Evolutionary conservation across 2,888 invertebrate genomes (phyloP).

Genomic region (Macrosoma leucophasiata): DNA sequence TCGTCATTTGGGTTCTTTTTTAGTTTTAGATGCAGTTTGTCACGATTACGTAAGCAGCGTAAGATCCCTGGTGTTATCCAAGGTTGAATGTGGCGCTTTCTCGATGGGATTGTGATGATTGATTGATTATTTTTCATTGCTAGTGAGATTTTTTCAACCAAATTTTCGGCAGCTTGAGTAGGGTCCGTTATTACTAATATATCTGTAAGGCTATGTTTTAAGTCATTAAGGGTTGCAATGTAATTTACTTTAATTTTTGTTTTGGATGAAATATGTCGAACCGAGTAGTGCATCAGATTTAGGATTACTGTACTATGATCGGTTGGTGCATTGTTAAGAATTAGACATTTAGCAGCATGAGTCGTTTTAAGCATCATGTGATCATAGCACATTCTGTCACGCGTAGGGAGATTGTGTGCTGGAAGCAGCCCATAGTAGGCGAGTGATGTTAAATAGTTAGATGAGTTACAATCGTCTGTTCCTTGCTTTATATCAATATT

Average conservation of each 20-base stretch:
- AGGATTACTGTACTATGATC: conserved; percentile 7
- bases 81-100: neutral
- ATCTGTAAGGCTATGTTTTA: no score
- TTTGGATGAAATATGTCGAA: no score
- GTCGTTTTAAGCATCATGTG: conserved; percentile 20
- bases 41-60: conserved; percentile 1
- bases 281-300: no score
- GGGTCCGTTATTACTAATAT: neutral
- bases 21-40: conserved; percentile 2
- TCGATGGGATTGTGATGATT: neutral
- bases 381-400: conserved; percentile 24
- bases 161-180: no score
- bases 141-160: no score
- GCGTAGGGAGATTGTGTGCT: conserved; percentile 25
- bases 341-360: neutral
- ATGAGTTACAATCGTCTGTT: conserved; percentile 18
- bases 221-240: no score
- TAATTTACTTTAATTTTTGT: conserved; percentile 3
- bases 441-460: conserved; percentile 23
- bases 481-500: conserved; percentile 25
- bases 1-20: conserved; percentile 1
- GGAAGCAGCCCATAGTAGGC: conserved; percentile 23
- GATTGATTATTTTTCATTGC: no score
- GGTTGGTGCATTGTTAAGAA: conserved; percentile 5
- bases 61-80: neutral